phyloP scores from a whole-genome alignment of 2,113 vertebrate species.

The Lepisosteus osseus region DNA sequence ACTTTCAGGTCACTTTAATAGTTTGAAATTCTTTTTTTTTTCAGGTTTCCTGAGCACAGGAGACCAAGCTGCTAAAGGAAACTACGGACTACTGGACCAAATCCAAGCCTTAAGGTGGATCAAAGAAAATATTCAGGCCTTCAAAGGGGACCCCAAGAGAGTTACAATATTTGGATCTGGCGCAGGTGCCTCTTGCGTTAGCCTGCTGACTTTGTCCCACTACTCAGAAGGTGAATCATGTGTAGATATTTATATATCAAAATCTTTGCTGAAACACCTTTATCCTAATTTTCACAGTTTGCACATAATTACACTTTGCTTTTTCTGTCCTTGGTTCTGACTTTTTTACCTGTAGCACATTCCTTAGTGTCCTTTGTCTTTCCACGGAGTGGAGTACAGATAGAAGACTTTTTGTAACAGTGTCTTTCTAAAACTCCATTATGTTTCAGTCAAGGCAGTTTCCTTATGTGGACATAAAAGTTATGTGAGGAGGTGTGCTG shows the following conservation, averaged over 20 bases:
- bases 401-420: too few relatives aligned
- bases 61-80: slow-evolving; percentile 94
- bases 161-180: slow-evolving; percentile 96
- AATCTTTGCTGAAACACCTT: neutral
- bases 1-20: too few relatives aligned
- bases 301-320: neutral
- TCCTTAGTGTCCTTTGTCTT: too few relatives aligned
- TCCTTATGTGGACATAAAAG: neutral
- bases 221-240: slow-evolving; percentile 87
- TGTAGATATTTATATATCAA: too few relatives aligned
- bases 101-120: slow-evolving; percentile 95
- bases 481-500: neutral
- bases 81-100: slow-evolving; percentile 94
- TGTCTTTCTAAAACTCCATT: too few relatives aligned
- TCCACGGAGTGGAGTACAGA: too few relatives aligned
- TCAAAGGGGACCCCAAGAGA: slow-evolving; percentile 91
- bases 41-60: slow-evolving; percentile 95
- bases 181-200: slow-evolving; percentile 92
- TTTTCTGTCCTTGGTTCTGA: too few relatives aligned
- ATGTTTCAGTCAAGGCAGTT: too few relatives aligned
- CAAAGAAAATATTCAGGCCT: slow-evolving; percentile 91
- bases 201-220: slow-evolving; percentile 90
- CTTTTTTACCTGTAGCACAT: too few relatives aligned
- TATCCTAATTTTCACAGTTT: neutral
- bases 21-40: slow-evolving; percentile 15